Conservation (phyloP, 2,797 vertebrate genomes). For the Sebastes melanostomus region DNA sequence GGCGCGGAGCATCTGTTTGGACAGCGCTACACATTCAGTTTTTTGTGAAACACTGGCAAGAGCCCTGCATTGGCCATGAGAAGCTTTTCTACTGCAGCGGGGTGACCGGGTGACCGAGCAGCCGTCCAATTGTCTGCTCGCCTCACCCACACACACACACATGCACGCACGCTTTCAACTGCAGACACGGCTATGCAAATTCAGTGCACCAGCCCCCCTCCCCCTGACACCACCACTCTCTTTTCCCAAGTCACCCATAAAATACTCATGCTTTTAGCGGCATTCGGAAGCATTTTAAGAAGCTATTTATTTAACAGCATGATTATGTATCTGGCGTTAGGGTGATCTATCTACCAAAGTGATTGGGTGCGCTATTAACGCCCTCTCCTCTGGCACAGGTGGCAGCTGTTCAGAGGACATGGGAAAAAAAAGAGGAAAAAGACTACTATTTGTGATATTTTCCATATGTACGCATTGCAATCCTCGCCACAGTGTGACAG, state of each 20-base stretch:
- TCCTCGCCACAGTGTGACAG: constrained; percentile 23
- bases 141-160: not conserved
- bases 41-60: constrained; percentile 68
- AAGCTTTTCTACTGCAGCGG: constrained; percentile 59
- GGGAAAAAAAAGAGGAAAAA: not conserved
- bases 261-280: constrained; percentile 60
- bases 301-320: constrained; percentile 69
- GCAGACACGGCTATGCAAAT: constrained; percentile 48
- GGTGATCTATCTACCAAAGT: constrained; percentile 48
- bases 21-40: constrained; percentile 53
- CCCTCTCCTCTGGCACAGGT: constrained; percentile 57
- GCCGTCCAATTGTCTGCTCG: constrained; percentile 48
- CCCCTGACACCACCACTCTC: constrained; percentile 28
- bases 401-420: constrained; percentile 60
- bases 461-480: constrained; percentile 19
- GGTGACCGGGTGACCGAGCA: constrained; percentile 65
- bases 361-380: constrained; percentile 48
- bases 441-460: constrained; percentile 16
- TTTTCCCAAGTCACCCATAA: constrained; percentile 60
- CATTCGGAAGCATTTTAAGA: constrained; percentile 65
- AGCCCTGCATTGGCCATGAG: constrained; percentile 51
- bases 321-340: constrained; percentile 63
- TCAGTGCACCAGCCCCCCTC: not conserved
- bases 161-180: constrained; percentile 8
- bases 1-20: constrained; percentile 77